phyloP scores from a whole-genome alignment of 2,797 vertebrate genomes.

The Tarsius wallacei region DNA sequence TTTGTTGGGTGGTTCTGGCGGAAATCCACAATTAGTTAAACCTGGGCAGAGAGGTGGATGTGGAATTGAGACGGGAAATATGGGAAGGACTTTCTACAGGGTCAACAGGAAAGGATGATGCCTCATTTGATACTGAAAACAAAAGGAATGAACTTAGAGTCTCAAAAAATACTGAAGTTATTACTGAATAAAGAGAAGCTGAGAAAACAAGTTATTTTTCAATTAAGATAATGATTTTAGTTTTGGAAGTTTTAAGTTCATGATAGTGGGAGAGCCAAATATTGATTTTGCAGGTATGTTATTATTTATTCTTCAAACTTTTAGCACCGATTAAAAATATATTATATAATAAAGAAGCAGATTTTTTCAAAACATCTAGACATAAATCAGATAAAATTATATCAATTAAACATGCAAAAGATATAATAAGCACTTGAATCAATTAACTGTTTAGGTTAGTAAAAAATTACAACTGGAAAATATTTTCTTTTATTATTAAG shows the following conservation, averaged over 20 bases:
- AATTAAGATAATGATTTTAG: background rate
- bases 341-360: background rate
- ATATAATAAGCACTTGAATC: background rate
- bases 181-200: background rate
- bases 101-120: background rate
- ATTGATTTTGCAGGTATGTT: background rate
- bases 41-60: background rate
- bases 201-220: background rate
- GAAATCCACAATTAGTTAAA: background rate
- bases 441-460: background rate
- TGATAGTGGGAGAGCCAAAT: background rate
- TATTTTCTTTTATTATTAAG: background rate
- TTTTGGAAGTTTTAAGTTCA: conserved; percentile 27
- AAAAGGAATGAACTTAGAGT: background rate
- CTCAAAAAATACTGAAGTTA: background rate
- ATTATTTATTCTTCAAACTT: conserved; percentile 31
- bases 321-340: background rate
- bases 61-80: background rate
- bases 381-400: conserved; percentile 4
- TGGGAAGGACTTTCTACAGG: background rate
- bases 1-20: background rate
- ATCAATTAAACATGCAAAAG: background rate
- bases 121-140: background rate
- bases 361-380: background rate
- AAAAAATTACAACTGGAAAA: background rate